phyloP scores from a whole-genome alignment of 2,113 vertebrate species.

The Egretta garzetta region DNA sequence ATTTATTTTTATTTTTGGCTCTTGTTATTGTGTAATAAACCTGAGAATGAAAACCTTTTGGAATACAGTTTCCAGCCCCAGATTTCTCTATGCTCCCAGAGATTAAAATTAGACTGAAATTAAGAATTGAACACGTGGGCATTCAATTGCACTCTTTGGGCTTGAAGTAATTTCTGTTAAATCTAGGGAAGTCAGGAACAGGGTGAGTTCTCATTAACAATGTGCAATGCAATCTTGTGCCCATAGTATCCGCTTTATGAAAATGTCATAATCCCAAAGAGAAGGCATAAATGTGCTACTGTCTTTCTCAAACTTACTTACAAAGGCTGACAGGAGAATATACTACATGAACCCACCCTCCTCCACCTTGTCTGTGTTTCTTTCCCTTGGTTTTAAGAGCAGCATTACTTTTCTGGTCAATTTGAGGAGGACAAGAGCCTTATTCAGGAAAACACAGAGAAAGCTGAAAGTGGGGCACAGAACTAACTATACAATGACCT shows the following conservation, averaged over 20 bases:
- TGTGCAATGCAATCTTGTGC: background rate
- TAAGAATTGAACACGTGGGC: background rate
- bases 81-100: background rate
- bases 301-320: background rate
- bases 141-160: background rate
- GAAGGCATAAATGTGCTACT: background rate
- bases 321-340: background rate
- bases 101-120: background rate
- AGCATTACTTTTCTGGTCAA: background rate
- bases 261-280: background rate
- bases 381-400: background rate
- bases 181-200: background rate
- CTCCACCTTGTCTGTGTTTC: background rate
- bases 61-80: background rate
- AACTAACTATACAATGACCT: background rate
- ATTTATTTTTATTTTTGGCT: background rate
- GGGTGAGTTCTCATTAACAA: background rate
- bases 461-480: background rate
- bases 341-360: background rate
- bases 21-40: background rate
- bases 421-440: background rate
- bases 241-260: background rate
- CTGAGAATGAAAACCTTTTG: background rate
- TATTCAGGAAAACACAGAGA: background rate
- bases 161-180: background rate